Percentiles rank a stretch among this genome's conserved stretches.
Evolutionary conservation across 2,113 vertebrate genomes (phyloP).

Genomic region (Hippocampus barbouri): DNA sequence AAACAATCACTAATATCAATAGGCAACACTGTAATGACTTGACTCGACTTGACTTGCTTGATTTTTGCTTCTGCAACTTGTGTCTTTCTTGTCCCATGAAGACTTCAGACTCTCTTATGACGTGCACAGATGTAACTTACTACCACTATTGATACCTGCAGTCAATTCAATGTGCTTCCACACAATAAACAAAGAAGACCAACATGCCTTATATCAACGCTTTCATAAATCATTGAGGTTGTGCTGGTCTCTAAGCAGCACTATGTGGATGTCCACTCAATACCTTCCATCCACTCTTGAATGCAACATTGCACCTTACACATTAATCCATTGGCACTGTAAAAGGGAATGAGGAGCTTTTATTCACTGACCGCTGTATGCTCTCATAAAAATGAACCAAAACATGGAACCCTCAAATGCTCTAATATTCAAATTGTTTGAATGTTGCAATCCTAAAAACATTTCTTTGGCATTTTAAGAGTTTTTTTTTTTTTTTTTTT

Average conservation of each 20-base stretch:
- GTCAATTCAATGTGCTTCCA: background rate
- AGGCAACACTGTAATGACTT: too few species aligned
- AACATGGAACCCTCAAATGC: too few species aligned
- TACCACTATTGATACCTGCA: background rate
- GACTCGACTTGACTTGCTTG: too few species aligned
- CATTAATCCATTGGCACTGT: background rate
- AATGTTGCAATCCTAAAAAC: too few species aligned
- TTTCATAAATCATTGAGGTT: background rate
- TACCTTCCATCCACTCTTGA: background rate
- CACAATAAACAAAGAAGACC: background rate
- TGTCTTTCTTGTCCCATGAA: background rate
- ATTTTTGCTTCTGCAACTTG: too few species aligned
- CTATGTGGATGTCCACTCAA: background rate
- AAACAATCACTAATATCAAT: too few species aligned
- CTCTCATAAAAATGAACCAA: background rate
- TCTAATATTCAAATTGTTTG: too few species aligned
- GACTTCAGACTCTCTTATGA: background rate
- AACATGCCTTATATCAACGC: background rate
- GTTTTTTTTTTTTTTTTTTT: too few species aligned
- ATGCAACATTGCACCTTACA: background rate
- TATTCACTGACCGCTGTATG: background rate
- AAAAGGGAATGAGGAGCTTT: background rate
- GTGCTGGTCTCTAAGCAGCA: background rate
- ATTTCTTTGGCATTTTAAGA: too few species aligned
- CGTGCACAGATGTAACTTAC: background rate